Evolutionary conservation across 1,140 invertebrate genomes (phyloP).

Genomic region (Tyrophagus putrescentiae): DNA sequence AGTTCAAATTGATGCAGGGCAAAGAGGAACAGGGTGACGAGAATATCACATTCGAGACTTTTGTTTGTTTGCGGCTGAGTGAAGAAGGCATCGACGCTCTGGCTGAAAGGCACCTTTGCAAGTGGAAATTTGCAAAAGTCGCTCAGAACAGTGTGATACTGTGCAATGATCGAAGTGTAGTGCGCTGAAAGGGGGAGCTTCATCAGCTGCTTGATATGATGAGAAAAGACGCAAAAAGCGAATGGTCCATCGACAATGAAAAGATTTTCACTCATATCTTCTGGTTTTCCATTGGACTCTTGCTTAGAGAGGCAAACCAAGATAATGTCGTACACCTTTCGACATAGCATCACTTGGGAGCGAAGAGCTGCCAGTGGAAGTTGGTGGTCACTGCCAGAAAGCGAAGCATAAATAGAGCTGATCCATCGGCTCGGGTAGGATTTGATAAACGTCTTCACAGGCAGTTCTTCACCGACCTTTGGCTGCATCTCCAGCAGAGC

Average conservation of each 20-base stretch:
- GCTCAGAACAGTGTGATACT: too few relatives aligned
- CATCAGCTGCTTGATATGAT: not conserved
- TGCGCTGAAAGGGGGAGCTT: not conserved
- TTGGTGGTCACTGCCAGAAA: not conserved
- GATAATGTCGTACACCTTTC: not conserved
- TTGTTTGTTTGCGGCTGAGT: not conserved
- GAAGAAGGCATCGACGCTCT: not conserved
- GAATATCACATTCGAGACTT: not conserved
- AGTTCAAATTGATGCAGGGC: not conserved
- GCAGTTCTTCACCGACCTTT: too few relatives aligned
- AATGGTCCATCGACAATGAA: conserved; percentile 4
- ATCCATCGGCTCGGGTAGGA: not conserved
- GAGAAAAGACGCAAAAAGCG: not conserved
- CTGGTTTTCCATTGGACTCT: too few relatives aligned
- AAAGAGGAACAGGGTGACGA: not conserved
- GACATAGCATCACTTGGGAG: not conserved
- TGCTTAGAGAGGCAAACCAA: not conserved
- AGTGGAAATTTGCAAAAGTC: too few relatives aligned
- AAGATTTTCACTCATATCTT: too few relatives aligned
- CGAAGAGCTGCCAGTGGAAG: not conserved
- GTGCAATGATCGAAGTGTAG: too few relatives aligned
- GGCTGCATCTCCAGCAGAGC: not conserved
- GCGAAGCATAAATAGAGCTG: not conserved
- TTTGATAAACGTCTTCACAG: not conserved
- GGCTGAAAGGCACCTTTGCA: too few relatives aligned